phyloP scores from a whole-genome alignment of 37 sponge, comb jelly and placozoan species.

The Oopsacas minuta region DNA sequence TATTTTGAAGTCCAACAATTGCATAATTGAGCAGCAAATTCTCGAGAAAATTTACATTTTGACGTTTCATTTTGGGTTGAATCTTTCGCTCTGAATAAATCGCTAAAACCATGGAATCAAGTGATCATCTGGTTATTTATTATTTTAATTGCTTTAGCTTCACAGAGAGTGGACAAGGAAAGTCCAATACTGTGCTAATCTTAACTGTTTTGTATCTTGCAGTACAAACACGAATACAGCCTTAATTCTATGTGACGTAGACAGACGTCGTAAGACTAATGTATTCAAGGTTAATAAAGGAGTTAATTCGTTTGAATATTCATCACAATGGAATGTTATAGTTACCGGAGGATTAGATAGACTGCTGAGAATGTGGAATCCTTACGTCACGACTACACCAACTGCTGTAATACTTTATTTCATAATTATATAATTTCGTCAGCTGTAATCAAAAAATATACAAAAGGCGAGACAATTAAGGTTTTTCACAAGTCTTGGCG shows the following conservation, averaged over 20 bases:
- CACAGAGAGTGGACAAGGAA: conserved; percentile 75
- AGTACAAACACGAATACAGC: conserved; percentile 53
- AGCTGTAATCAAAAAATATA: too few relatives aligned
- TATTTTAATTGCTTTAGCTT: conserved; percentile 23
- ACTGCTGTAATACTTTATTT: conserved; percentile 49
- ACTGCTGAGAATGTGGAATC: conserved; percentile 70
- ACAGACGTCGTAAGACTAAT: conserved; percentile 24
- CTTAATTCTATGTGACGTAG: conserved; percentile 36
- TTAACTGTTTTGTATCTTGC: conserved; percentile 55
- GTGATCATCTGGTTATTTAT: too few relatives aligned
- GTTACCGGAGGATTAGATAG: conserved; percentile 83
- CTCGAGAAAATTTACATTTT: too few relatives aligned
- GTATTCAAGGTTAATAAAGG: conserved; percentile 66
- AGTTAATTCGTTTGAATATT: conserved; percentile 70
- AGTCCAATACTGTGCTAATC: conserved; percentile 53
- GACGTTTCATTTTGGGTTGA: too few relatives aligned
- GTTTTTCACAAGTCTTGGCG: too few relatives aligned
- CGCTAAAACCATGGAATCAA: too few relatives aligned
- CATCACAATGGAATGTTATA: conserved; percentile 62
- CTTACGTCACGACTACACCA: conserved; percentile 60
- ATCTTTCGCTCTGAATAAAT: too few relatives aligned
- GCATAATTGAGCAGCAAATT: too few relatives aligned
- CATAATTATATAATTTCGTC: too few relatives aligned
- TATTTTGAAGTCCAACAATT: too few relatives aligned
- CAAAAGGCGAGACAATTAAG: too few relatives aligned